Conservation (phyloP, 2,888 invertebrate species). For the Aphelenchoides bicaudatus region DNA sequence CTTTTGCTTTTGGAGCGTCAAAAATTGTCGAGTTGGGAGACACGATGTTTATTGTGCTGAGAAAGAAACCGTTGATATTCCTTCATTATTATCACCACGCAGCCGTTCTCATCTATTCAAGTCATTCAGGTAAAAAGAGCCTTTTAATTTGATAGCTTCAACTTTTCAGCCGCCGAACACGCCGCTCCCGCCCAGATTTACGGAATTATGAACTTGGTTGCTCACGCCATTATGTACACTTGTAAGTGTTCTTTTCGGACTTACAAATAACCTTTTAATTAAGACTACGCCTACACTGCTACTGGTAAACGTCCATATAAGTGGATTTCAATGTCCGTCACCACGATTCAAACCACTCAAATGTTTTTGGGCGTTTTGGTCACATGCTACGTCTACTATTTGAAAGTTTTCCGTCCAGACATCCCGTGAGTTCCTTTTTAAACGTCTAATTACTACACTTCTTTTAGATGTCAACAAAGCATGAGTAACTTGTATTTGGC, state of each 20-base stretch:
- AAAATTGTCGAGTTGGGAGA: slow-evolving; percentile 51
- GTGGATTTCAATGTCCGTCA: slow-evolving; percentile 18
- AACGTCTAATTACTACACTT: background rate
- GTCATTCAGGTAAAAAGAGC: slow-evolving; percentile 30
- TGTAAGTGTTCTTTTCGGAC: background rate
- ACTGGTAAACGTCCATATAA: background rate
- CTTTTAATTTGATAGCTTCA: background rate
- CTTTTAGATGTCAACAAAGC: slow-evolving; percentile 50
- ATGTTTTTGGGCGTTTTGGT: slow-evolving; percentile 19
- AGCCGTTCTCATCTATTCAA: slow-evolving; percentile 51
- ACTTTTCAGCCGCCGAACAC: slow-evolving; percentile 41
- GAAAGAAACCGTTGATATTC: slow-evolving; percentile 47
- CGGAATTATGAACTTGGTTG: slow-evolving; percentile 63
- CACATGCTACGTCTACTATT: slow-evolving; percentile 17
- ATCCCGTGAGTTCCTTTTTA: background rate
- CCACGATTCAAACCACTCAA: slow-evolving; percentile 22
- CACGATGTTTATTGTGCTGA: slow-evolving; percentile 48
- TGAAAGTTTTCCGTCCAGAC: slow-evolving; percentile 9
- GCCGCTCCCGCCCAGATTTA: slow-evolving; percentile 46
- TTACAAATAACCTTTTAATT: background rate
- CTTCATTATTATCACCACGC: slow-evolving; percentile 58
- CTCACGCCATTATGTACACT: slow-evolving; percentile 9
- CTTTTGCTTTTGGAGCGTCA: slow-evolving; percentile 44
- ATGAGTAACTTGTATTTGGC: slow-evolving; percentile 53
- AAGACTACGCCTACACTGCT: slow-evolving; percentile 15